Evolutionary conservation across 2,113 vertebrate species (phyloP), one percentile per base, ranked within the genome.

Genomic region (Thymallus thymallus): DNA sequence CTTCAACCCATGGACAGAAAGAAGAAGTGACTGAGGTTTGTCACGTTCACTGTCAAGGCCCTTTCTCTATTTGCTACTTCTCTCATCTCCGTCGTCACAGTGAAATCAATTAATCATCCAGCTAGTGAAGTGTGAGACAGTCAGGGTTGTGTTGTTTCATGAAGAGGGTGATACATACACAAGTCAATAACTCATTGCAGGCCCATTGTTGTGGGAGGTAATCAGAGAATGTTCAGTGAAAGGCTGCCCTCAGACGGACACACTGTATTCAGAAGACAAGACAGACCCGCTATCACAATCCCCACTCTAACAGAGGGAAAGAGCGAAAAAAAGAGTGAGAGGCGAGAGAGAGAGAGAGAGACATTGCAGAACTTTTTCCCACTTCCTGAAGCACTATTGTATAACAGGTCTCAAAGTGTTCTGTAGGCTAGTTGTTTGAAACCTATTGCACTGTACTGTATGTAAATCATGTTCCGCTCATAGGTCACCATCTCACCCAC

Each of bases 161-260:
- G 93, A 95, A 93, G 91, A 93, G 87, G 86, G 88, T 91, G 91
- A 91, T 91, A 93, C 91, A 93, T 92, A 94, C 93, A 94, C 94
- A 94, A 94, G 93, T 95, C 94, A 95, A 95, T 95, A 95, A 95
- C 92, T 94, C 93, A 95, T 95, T 93, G 93, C 93, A 92, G 92
- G 91, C 91, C 93, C 87, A 92, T 94, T 95, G 94, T 94, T 81
- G 82, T 81, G 14, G 22, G 67, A 60, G 72, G 30, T 69, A 81
- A 88, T 92, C 16, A 92, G 90, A 93, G 90, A 88, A 83, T 83
- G 87, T 90, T 91, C 93, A 92, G 90, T 91, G 90, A 94, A 90
- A 91, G 14, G 48, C 48, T 14, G 12, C 48, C 48, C 16, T 18
- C 12, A 51, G 48, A 51, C 14, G 13, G 20, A 71, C 88, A 88